Percentiles rank a stretch among this genome's conserved stretches.
Conservation (phyloP, 2,888 invertebrate genomes). For the Drosophila sordidapex region DNA sequence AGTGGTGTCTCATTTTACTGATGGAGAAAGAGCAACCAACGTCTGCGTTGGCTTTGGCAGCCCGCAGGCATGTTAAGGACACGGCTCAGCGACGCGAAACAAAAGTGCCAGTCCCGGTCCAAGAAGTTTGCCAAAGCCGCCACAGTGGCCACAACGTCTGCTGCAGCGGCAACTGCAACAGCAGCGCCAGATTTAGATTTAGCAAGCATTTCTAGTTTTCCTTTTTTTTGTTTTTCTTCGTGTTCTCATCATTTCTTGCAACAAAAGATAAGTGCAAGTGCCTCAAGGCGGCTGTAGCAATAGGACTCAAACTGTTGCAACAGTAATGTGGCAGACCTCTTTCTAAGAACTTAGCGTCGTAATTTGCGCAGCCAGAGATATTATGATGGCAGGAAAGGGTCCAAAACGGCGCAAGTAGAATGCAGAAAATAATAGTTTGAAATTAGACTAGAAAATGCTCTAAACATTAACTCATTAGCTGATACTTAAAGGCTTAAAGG, state of each 20-base stretch:
- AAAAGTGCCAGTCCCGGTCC: slow-evolving; percentile 66
- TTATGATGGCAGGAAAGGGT: slow-evolving; percentile 22
- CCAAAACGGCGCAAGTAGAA: slow-evolving; percentile 31
- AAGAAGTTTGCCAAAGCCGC: slow-evolving; percentile 51
- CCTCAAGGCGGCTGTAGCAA: slow-evolving; percentile 25
- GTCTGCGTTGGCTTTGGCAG: slow-evolving; percentile 29
- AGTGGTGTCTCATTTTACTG: slow-evolving; percentile 14
- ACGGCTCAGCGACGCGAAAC: slow-evolving; percentile 78
- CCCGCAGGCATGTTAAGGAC: slow-evolving; percentile 49
- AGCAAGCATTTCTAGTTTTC: slow-evolving; percentile 36
- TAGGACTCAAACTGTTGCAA: slow-evolving; percentile 63
- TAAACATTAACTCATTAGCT: slow-evolving; percentile 6
- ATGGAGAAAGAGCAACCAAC: slow-evolving; percentile 40
- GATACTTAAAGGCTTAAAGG: background rate
- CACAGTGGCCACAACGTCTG: slow-evolving; percentile 9
- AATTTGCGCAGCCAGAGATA: slow-evolving; percentile 41
- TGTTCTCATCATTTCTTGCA: slow-evolving; percentile 29
- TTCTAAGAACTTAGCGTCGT: slow-evolving; percentile 39
- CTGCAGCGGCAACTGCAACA: background rate
- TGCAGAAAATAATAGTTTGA: background rate
- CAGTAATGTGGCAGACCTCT: slow-evolving; percentile 33
- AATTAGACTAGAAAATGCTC: slow-evolving; percentile 20
- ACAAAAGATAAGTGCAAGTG: slow-evolving; percentile 60
- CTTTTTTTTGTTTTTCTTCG: slow-evolving; percentile 3
- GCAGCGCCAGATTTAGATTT: slow-evolving; percentile 48